Conservation (phyloP, 2,797 vertebrate genomes). For the Artibeus lituratus region DNA sequence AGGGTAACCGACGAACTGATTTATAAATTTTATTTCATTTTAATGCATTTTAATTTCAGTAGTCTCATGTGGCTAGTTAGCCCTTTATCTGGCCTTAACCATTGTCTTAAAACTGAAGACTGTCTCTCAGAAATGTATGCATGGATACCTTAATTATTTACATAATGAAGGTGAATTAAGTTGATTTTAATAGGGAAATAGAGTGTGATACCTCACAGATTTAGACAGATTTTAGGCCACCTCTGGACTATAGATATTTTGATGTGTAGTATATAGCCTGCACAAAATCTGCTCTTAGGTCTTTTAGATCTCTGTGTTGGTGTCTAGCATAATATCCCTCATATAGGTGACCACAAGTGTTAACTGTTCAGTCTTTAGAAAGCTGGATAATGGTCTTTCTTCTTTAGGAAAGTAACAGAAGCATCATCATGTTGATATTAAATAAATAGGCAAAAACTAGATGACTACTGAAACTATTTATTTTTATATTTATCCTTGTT, state of each 20-base stretch:
- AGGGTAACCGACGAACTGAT: background rate
- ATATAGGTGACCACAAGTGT: background rate
- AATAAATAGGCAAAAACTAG: background rate
- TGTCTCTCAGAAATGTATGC: background rate
- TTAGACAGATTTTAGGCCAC: background rate
- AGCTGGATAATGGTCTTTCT: background rate
- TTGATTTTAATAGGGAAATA: background rate
- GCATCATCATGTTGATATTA: background rate
- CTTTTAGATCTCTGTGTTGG: background rate
- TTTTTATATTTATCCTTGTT: background rate
- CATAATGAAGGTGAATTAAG: background rate
- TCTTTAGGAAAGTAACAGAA: background rate
- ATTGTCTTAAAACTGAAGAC: background rate
- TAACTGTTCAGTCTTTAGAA: background rate
- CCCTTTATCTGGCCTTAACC: background rate
- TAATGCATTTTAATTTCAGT: background rate
- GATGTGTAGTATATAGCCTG: background rate
- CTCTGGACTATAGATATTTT: background rate
- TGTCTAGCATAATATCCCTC: background rate
- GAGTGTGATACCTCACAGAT: background rate
- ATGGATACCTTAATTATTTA: background rate
- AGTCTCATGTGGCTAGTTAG: background rate
- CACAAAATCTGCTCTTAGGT: background rate
- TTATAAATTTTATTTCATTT: constrained; percentile 16
- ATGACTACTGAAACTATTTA: background rate